A percentile compares a stretch with the other conserved stretches of the same genome.
Evolutionary conservation across 64 coral and sea anemone genomes (phyloP).

Genomic region (Pachyseris speciosa): DNA sequence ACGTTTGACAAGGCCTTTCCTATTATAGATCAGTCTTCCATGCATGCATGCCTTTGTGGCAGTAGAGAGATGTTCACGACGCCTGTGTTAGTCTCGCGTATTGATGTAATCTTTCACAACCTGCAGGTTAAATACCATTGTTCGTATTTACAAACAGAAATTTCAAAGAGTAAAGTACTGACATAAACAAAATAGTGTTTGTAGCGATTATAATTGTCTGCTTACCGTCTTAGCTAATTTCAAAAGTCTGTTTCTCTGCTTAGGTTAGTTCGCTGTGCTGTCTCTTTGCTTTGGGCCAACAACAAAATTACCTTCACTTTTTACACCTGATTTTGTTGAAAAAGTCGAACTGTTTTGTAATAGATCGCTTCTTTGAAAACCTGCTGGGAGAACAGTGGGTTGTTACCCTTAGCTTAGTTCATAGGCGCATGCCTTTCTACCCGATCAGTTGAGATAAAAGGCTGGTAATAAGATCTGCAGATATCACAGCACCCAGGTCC

Average conservation of each 20-base stretch:
- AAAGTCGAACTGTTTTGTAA: conserved; percentile 15
- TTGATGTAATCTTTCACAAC: conserved; percentile 28
- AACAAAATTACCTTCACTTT: neutral
- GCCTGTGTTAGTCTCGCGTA: neutral
- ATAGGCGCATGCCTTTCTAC: neutral
- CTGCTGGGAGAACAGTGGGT: neutral
- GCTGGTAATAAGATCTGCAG: conserved; percentile 22
- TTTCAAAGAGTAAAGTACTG: neutral
- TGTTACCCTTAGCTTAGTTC: neutral
- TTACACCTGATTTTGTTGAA: conserved; percentile 33
- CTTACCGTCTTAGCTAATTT: conserved; percentile 19
- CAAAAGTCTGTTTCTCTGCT: neutral
- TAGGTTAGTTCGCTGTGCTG: neutral
- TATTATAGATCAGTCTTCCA: neutral
- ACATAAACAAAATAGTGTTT: neutral
- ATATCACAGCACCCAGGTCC: neutral
- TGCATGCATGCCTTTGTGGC: neutral
- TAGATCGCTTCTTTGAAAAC: neutral
- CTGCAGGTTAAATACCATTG: conserved; percentile 26
- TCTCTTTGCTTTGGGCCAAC: neutral
- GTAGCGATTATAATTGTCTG: neutral
- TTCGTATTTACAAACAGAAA: neutral
- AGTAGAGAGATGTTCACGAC: neutral
- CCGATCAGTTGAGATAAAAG: neutral
- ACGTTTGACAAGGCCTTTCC: conserved; percentile 16